Evolutionary conservation across 2,888 invertebrate species (phyloP), one percentile per base, ranked within the genome.

Genomic region (Ischnus inquisitorius): DNA sequence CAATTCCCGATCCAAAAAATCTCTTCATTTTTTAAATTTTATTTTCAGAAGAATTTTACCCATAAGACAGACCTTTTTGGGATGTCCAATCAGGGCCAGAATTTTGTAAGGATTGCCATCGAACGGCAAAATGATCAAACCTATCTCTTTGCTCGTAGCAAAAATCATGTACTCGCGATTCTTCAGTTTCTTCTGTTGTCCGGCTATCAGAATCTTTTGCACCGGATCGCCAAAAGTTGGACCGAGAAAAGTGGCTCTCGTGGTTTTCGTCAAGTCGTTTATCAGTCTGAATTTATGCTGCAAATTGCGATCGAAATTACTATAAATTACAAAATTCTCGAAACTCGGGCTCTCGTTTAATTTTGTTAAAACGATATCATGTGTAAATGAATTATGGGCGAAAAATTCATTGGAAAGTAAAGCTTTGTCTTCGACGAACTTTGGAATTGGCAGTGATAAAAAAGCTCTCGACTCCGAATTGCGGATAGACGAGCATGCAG

Each of bases 91-190:
- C 82, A 96, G 91, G 0, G 95, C 96, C 0, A 95, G 94, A 86
- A 95, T 95, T 88, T 95, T 95, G 94, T 95, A 97, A 4, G 97
- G 97, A 92, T 97, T 97, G 0, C 97, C 97, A 90, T 97, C 96
- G 0, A 96, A 92, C 0, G 97, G 97, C 89, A 96, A 90, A 84
- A 95, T 95, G 90, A 96, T 96, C 22, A 97, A 91, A 0, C 97
- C 97, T 6, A 97, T 94, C 87, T 96, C 95, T 87, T 95, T 95
- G 62, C 95, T 94, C 0, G 96, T 96, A 16, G 95, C 94, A 89
- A 96, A 97, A 41, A 96, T 92, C 88, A 97, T 91, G 90, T 96
- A 96, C 48, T 88, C 79, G 25, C 93, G 92, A 68, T 86, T 91
- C 64, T 88, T 89, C 28, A 64, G 54, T 79, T 84, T 80, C 28